Evolutionary conservation across 2,113 vertebrate species (phyloP).

Genomic region (Grammomys surdaster): DNA sequence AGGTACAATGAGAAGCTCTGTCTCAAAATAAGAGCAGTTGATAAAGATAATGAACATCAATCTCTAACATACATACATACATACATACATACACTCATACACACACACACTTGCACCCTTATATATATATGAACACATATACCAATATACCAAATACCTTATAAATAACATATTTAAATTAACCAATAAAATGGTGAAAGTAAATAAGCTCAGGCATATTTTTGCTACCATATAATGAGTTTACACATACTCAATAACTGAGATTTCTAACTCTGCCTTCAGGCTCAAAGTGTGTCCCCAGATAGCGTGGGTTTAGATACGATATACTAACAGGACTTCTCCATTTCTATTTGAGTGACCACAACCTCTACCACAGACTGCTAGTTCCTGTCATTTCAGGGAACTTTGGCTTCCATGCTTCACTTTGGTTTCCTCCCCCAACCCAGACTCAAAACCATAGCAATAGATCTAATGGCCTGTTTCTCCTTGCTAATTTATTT

Average conservation of each 20-base stretch:
- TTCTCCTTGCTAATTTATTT: conserved; percentile 86
- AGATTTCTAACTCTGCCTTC: background rate
- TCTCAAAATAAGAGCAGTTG: background rate
- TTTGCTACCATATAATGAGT: background rate
- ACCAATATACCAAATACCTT: background rate
- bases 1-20: too few species aligned
- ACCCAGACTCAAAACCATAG: conserved; percentile 77
- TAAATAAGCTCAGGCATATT: background rate
- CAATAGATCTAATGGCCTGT: conserved; percentile 83
- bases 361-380: conserved; percentile 70
- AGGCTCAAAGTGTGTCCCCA: background rate
- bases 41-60: background rate
- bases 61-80: rapidly evolving
- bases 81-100: background rate
- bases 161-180: too few species aligned
- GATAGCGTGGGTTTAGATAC: background rate
- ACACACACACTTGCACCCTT: too few species aligned
- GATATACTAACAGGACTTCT: conserved; percentile 63
- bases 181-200: background rate
- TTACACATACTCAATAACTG: background rate
- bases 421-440: conserved; percentile 82
- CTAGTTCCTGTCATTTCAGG: conserved; percentile 78
- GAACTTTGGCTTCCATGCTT: conserved; percentile 77
- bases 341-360: conserved; percentile 75
- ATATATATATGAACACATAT: background rate